Evolutionary conservation across 1,140 invertebrate genomes (phyloP), one percentile per base, ranked within the genome.

Genomic region (Halesus radiatus): DNA sequence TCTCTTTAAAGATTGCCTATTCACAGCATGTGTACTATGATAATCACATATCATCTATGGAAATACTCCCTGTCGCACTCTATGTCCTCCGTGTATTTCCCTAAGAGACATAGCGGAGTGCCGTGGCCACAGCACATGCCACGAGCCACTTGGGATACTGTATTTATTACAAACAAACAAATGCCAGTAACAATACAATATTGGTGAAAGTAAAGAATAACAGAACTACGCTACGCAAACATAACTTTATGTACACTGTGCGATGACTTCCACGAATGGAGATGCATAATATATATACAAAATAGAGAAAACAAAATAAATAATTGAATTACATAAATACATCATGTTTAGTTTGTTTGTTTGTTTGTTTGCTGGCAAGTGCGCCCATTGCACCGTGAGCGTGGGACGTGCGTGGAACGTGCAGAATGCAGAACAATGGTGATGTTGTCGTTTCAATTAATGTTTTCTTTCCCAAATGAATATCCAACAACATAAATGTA

Each of bases 201-300:
- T 68, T 20, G 32, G 16, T 18, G 62, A 66, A 29, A 66, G 37
- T 37, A 66, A 66, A 37, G 23, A 68, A 68, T 68, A 68, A 68
- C 64, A 68, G 29, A 37, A 37, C 32, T 32, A 45, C 64, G 74
- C 23, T 54, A 80, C 52, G 66, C 66, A 80, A 80, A 80, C 79
- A 56, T 80, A 76, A 80, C 75, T 56, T 66, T 77, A 76, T 80
- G 79, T 80, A 80, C 79, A 80, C 79, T 80, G 79, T 80, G 79
- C 79, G 52, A 52, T 64, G 75, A 76, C 37, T 56, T 23, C 37
- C 58, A 52, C 52, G 58, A 15, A 76, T 64, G 32, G 50, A 53
- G 20, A 52, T 56, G 45, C 56, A 52, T 45, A 45, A 45, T 45
- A 45, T 45, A 56, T 68, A 78, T 78, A 68, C 52, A 70, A 66